Evolutionary conservation across 2,113 vertebrate species (phyloP).

Genomic region (Solea senegalensis): DNA sequence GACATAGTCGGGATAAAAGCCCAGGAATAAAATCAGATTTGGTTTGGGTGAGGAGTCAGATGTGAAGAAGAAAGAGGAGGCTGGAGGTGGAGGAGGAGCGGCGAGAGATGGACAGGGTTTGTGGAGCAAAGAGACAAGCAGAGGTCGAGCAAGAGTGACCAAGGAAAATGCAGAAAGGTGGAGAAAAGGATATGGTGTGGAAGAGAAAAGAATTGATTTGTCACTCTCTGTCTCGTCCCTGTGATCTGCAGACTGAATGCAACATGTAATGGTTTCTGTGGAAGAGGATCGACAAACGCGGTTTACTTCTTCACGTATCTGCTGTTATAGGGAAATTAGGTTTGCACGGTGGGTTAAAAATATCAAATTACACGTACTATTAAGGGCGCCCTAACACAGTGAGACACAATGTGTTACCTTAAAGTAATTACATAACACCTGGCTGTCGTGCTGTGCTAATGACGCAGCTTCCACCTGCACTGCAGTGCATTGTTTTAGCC

Average conservation of each 20-base stretch:
- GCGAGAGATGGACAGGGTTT: constrained; percentile 51
- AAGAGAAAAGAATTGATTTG: constrained; percentile 63
- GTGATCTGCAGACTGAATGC: constrained; percentile 63
- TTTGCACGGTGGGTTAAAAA: not conserved
- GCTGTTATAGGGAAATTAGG: not conserved
- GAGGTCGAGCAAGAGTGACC: constrained; percentile 35
- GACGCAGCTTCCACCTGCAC: constrained; percentile 1
- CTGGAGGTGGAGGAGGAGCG: constrained; percentile 31
- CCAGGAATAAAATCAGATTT: constrained; percentile 54
- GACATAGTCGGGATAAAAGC: constrained; percentile 27
- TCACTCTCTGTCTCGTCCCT: constrained; percentile 61
- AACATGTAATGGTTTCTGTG: constrained; percentile 35
- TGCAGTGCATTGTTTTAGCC: not conserved
- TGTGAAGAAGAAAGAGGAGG: constrained; percentile 36
- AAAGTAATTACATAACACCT: constrained; percentile 52
- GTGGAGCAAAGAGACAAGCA: constrained; percentile 53
- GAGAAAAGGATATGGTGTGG: constrained; percentile 37
- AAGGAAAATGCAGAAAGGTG: constrained; percentile 28
- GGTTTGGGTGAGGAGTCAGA: constrained; percentile 44
- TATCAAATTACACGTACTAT: constrained; percentile 26
- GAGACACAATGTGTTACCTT: constrained; percentile 31
- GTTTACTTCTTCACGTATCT: not conserved
- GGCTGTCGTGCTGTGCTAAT: constrained; percentile 13
- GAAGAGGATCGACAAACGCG: constrained; percentile 15
- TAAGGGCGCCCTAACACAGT: constrained; percentile 17